Base-by-base conservation (phyloP, 2,888 invertebrate genomes). In the Habroteleia sp. region DNA sequence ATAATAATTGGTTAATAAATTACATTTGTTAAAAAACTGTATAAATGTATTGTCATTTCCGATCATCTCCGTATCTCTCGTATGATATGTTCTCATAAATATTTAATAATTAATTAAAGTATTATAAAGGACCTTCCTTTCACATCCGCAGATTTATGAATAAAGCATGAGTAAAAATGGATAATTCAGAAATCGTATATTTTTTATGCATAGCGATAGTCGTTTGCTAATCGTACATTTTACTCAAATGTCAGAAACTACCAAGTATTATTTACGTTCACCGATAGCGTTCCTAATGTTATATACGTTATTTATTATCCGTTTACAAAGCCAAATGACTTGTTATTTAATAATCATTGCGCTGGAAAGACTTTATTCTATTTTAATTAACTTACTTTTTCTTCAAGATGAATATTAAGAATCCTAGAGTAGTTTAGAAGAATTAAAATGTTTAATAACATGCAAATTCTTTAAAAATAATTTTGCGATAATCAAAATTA, bases 251-350 rank as follows among this genome's bases (percentile, higher is more conserved):
- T 65, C 33, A 52, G 54, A 42, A 58, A 63, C 42, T 63, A 25
- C 31, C 25, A 31, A 66, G 74, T 62, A 74, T 74, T 66, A 62
- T 63, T 65, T 60, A 33, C 44, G 27, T 33, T 46, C 29, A 33
- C 31, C 13, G 35, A 73, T 73, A 58, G 66, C 46, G 66, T 73
- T 66, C 58, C 66, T 73, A 66, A 50, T 48, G 35, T 44, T 44
- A 44, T 39, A 58, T 44, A 31, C 41, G 31, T 54, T 44, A 37
- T 54, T 13, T 29, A 20, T 65, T 58, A 42, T 62, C 46, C 54
- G 33, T 62, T 16, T 62, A 13, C 54, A 66, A 56, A 62, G n/a
- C 74, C 66, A 74, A 74, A 74, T 66, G 52, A 62, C 48, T 66
- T 41, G 35, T 66, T 74, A 66, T 60, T 54, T 58, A 25, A 27